Percentiles rank a stretch among this genome's conserved stretches.
phyloP scores from a whole-genome alignment of 2,888 invertebrate genomes.

The Pteria penguin region DNA sequence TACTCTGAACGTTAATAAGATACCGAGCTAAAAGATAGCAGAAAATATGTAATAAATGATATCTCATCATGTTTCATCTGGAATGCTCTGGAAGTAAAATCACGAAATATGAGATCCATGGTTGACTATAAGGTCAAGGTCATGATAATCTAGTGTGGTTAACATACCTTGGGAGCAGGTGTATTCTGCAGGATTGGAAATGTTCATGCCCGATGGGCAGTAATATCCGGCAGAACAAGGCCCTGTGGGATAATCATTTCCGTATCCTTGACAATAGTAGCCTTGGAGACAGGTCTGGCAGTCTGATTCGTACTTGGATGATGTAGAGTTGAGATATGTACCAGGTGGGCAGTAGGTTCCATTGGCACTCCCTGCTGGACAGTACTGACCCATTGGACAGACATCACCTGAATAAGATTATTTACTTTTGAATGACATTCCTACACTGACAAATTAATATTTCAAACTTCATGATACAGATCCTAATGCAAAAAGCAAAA shows the following conservation, averaged over 20 bases:
- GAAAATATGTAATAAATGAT: too few relatives aligned
- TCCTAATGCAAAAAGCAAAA: too few relatives aligned
- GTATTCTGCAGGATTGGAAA: conserved; percentile 66
- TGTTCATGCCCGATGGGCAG: conserved; percentile 73
- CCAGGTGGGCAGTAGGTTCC: conserved; percentile 75
- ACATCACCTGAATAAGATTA: conserved; percentile 67
- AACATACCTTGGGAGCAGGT: conserved; percentile 73
- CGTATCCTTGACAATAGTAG: conserved; percentile 74
- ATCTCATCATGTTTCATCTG: too few relatives aligned
- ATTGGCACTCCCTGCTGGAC: conserved; percentile 63
- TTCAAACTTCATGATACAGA: too few relatives aligned
- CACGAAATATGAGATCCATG: too few relatives aligned
- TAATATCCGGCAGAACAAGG: conserved; percentile 73
- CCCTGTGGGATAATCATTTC: conserved; percentile 66
- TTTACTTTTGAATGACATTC: too few relatives aligned
- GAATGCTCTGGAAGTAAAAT: too few relatives aligned
- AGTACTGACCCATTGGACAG: conserved; percentile 71
- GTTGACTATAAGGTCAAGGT: too few relatives aligned
- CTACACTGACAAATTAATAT: too few relatives aligned
- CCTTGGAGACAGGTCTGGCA: conserved; percentile 73
- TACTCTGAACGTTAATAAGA: too few relatives aligned
- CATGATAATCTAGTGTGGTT: too few relatives aligned
- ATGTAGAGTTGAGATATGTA: conserved; percentile 73
- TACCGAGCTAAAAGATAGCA: too few relatives aligned
- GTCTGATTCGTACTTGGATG: conserved; percentile 61